Percentiles rank a stretch among this genome's conserved stretches.
Conservation (phyloP, 2,888 invertebrate genomes). For the Drosophila robusta region DNA sequence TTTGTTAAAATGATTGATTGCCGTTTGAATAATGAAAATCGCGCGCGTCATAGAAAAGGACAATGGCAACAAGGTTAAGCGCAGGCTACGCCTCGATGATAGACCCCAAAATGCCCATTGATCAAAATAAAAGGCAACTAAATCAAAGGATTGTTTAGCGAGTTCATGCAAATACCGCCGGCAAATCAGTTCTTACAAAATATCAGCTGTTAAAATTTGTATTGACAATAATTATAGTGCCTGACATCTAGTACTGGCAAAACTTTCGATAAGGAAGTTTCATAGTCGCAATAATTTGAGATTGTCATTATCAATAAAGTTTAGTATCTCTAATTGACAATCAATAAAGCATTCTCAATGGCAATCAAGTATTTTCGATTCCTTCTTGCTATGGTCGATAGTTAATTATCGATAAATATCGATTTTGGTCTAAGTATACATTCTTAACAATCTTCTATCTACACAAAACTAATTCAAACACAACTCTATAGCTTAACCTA, state of each 20-base stretch:
- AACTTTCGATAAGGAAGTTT: neutral
- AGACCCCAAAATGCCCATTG: conserved; percentile 29
- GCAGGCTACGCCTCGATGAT: conserved; percentile 17
- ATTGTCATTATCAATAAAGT: neutral
- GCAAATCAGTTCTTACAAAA: too few relatives aligned
- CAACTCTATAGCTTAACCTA: neutral
- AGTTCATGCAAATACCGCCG: neutral
- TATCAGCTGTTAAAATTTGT: too few relatives aligned
- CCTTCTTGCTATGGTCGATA: neutral
- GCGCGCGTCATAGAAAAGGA: conserved; percentile 65
- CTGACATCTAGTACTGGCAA: too few relatives aligned
- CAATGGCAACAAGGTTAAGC: conserved; percentile 48
- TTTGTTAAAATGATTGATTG: conserved; percentile 81
- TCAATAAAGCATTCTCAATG: too few relatives aligned
- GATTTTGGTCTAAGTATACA: too few relatives aligned
- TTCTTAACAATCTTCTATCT: neutral
- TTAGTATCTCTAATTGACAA: neutral
- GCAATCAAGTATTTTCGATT: too few relatives aligned
- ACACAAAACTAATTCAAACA: neutral
- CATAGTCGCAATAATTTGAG: neutral
- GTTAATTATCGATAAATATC: neutral
- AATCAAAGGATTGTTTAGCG: neutral
- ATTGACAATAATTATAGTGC: too few relatives aligned
- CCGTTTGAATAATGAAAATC: conserved; percentile 79
- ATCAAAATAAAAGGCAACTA: neutral